Conservation (phyloP, 2,888 invertebrate genomes). For the Automeris io region DNA sequence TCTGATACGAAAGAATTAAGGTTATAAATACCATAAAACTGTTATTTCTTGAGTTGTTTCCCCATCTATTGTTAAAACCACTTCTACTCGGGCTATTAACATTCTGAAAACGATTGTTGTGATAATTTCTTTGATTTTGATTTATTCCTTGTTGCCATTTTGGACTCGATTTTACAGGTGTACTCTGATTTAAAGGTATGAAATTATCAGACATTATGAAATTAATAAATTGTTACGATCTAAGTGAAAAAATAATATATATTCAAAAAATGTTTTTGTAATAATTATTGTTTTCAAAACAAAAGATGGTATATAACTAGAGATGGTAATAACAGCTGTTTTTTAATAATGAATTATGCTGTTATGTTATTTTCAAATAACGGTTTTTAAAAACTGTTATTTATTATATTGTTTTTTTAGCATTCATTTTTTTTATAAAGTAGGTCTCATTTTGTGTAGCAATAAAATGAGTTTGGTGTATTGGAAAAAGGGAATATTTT, state of each 20-base stretch:
- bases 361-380: too few species aligned
- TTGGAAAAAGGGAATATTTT: too few species aligned
- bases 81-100: conserved; percentile 31
- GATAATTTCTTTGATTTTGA: conserved; percentile 28
- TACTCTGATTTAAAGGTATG: conserved; percentile 64
- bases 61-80: conserved; percentile 34
- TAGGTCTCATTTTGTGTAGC: too few species aligned
- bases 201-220: conserved; percentile 57
- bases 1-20: background rate
- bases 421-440: too few species aligned
- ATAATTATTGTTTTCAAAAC: too few species aligned
- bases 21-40: conserved; percentile 44
- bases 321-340: too few species aligned
- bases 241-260: background rate
- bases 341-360: too few species aligned
- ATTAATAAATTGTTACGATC: conserved; percentile 1
- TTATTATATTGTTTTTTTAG: too few species aligned
- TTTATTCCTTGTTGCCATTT: conserved; percentile 41
- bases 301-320: too few species aligned
- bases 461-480: too few species aligned
- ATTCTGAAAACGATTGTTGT: conserved; percentile 32
- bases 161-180: conserved; percentile 37
- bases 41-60: conserved; percentile 45
- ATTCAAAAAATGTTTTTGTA: too few species aligned
- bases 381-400: too few species aligned